Base-by-base conservation (phyloP, 2,113 vertebrate genomes). In the Typhlomys cinereus region DNA sequence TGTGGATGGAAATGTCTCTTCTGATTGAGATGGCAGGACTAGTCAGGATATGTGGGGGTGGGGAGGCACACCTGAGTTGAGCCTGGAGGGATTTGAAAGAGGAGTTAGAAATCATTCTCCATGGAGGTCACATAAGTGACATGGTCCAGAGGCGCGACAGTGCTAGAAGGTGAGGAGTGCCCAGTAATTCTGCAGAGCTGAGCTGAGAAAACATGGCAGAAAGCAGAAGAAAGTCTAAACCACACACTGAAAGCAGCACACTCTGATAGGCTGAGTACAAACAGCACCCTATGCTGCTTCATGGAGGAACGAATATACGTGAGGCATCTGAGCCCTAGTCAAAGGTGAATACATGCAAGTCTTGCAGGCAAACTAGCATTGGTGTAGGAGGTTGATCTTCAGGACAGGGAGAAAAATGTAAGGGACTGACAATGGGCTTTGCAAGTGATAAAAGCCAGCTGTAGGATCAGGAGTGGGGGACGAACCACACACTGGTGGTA, bases 251-350 rank as follows among this genome's bases (percentile, higher is more conserved):
- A 41, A 66, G 27, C 8, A 20, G 36, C 25, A 7, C 0, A 0
- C 10, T 6, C 4, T 0, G 18, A 69, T 39, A 0, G 48, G 3
- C 31, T 1, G 1, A 74, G n/a, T 15, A n/a, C n/a, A n/a, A n/a
- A n/a, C n/a, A n/a, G n/a, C n/a, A 62, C 25, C 36, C 50, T 23
- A 13, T 17, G 31, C 39, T 0, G 57, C 57, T 31, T 44, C 39
- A 27, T 14, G 9, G 14, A 31, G 39, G n/a, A 89, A 70, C 69
- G 61, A 48, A 44, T 36, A 13, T 25, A 12, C 5, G 25, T 71
- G 41, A 84, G 20, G 34, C 15, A 59, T 74, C 29, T 36, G 3
- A 79, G 41, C 27, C 36, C 34, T 64, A 12, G 8, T 59, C 20
- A 84, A 75, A 54, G 1, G 4, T 5, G n/a, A 50, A n/a, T 41